Evolutionary conservation across 2,113 vertebrate genomes (phyloP).

Genomic region (Psephotus haematonotus): DNA sequence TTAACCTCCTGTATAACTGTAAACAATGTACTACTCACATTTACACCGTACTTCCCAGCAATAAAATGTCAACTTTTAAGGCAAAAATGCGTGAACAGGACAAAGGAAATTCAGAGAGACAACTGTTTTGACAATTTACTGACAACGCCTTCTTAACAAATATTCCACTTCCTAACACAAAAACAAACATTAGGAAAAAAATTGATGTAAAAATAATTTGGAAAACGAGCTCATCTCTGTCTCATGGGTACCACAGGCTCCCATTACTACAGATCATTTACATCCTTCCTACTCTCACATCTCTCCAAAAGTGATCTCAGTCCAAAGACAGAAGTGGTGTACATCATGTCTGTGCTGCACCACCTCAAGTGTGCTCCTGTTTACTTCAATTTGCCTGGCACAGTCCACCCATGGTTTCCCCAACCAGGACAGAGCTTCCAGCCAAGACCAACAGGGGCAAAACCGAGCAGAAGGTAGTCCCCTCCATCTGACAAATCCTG

Average conservation of each 20-base stretch:
- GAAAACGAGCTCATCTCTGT: not conserved
- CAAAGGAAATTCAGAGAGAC: not conserved
- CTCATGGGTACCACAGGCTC: not conserved
- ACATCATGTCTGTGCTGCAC: not conserved
- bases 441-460: not conserved
- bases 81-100: not conserved
- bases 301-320: not conserved
- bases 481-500: not conserved
- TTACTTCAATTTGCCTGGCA: not conserved
- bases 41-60: not conserved
- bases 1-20: not conserved
- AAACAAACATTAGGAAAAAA: not conserved
- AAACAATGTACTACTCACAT: not conserved
- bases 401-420: not conserved
- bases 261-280: not conserved
- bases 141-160: not conserved
- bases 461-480: not conserved
- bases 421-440: not conserved
- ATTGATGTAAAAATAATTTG: not conserved
- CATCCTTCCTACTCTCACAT: not conserved
- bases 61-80: not conserved
- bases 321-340: not conserved
- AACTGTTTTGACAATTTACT: not conserved
- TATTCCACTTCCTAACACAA: not conserved
- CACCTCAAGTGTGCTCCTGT: rapidly evolving